These are phyloP conservation scores for Etheostoma perlongum DNA, from an alignment of 2,797 vertebrate genomes.

Conservation along the genomic window DNA sequence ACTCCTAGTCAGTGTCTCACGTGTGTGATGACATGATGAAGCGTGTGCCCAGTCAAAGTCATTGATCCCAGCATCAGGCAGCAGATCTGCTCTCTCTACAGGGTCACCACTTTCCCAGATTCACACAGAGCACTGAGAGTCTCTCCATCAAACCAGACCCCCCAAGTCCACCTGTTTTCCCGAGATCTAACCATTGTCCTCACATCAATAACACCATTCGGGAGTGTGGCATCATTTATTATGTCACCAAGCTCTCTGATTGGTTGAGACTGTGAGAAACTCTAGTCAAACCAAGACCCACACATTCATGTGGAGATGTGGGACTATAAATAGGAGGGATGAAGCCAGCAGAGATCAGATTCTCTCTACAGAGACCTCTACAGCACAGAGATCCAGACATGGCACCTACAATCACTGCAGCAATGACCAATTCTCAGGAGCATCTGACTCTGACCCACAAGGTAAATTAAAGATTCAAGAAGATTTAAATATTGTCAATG, in stretches of 20 bases:
- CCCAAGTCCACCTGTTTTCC: slow-evolving; percentile 37
- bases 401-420: slow-evolving; percentile 78
- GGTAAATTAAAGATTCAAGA: slow-evolving; percentile 66
- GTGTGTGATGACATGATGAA: slow-evolving; percentile 15
- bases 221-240: slow-evolving; percentile 45
- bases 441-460: slow-evolving; percentile 69
- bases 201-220: background rate
- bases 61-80: slow-evolving; percentile 37
- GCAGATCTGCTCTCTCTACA: slow-evolving; percentile 42
- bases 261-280: slow-evolving; percentile 69
- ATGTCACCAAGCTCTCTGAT: slow-evolving; percentile 75
- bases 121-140: slow-evolving; percentile 37
- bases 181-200: slow-evolving; percentile 48
- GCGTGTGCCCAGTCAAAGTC: slow-evolving; percentile 15
- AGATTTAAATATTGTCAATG: background rate
- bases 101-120: slow-evolving; percentile 77
- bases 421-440: slow-evolving; percentile 62
- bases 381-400: slow-evolving; percentile 75
- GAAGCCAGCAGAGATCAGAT: slow-evolving; percentile 55
- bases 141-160: too few relatives aligned
- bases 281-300: slow-evolving; percentile 11
- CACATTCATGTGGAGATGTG: slow-evolving; percentile 78
- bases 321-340: slow-evolving; percentile 85
- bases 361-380: slow-evolving; percentile 71
- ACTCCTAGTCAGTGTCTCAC: too few relatives aligned